Evolutionary conservation across 2,888 invertebrate species (phyloP), one percentile per base, ranked within the genome.

Genomic region (Fragum whitleyi): DNA sequence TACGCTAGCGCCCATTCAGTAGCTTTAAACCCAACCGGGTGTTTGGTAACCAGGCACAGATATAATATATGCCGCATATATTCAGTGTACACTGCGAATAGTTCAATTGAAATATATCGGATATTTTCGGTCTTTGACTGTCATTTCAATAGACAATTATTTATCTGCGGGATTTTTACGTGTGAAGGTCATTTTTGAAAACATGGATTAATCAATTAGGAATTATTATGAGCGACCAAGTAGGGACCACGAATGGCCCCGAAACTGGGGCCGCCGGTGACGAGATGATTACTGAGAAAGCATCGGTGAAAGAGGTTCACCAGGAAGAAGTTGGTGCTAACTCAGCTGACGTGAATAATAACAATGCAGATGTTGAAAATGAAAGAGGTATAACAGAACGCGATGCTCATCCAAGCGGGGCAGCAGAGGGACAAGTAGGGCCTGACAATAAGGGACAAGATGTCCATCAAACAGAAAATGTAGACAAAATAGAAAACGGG

Each of bases 341-440:
- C n/a, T 61, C 61, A 14, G 78, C 65, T 11, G 81, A 78, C 42
- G 74, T 75, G 11, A 77, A 81, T 61, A 77, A 77, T 32, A 81
- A 81, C 51, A 74, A 55, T 51, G 74, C 59, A 21, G 21, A 47
- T 21, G 70, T 67, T 21, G 51, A 65, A 51, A 72, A 39, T 14
- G 80, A 73, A 28, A 74, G 72, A 59, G 74, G 53, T 23, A 75
- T 71, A 53, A 29, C 32, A 9, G 73, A 51, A n/a, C 7, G 28
- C 1, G 62, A 68, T 7, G 59, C 61, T 42, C 59, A 74, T 29
- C 74, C 29, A 16, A 53, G 53, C 29, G 77, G 71, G 11, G 68
- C 69, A 9, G 70, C 78, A 6, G 62, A 78, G 6, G 78, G 74
- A 19, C 51, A 61, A 7, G 32, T 28, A 6, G 21, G 7, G n/a